These are phyloP conservation scores for Bostrychus sinensis DNA, from an alignment of 2,113 vertebrate genomes.

Conservation along the genomic window DNA sequence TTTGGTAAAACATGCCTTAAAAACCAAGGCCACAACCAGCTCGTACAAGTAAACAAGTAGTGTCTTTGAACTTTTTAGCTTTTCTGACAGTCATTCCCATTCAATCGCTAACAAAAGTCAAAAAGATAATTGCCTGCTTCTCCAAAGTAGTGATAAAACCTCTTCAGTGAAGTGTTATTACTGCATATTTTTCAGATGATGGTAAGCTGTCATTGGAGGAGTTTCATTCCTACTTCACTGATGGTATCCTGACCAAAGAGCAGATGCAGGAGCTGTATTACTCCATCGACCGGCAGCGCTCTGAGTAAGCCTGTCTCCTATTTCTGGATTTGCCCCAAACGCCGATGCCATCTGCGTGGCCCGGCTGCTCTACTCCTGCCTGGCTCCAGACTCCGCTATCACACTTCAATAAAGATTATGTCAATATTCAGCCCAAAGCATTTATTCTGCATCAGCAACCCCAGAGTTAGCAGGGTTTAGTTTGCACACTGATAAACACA, in stretches of 20 bases:
- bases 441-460: conserved; percentile 15
- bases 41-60: no score
- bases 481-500: conserved; percentile 18
- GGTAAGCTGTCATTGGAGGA: conserved; percentile 95
- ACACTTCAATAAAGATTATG: conserved; percentile 39
- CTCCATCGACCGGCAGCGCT: conserved; percentile 85
- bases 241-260: conserved; percentile 88
- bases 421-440: conserved; percentile 33
- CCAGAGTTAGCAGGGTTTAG: background rate
- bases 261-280: conserved; percentile 93
- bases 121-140: background rate
- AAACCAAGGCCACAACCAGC: no score
- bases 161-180: background rate
- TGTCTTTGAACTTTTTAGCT: no score
- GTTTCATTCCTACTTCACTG: conserved; percentile 94
- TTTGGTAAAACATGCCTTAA: no score
- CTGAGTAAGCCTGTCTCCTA: conserved; percentile 81
- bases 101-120: no score
- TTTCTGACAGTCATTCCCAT: no score
- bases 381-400: conserved; percentile 22
- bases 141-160: conserved; percentile 8
- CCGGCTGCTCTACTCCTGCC: conserved; percentile 45
- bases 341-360: conserved; percentile 51
- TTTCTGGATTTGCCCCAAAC: conserved; percentile 36
- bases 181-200: conserved; percentile 81